phyloP scores from a whole-genome alignment of 2,113 vertebrate species.

The Oncorhynchus clarkii region DNA sequence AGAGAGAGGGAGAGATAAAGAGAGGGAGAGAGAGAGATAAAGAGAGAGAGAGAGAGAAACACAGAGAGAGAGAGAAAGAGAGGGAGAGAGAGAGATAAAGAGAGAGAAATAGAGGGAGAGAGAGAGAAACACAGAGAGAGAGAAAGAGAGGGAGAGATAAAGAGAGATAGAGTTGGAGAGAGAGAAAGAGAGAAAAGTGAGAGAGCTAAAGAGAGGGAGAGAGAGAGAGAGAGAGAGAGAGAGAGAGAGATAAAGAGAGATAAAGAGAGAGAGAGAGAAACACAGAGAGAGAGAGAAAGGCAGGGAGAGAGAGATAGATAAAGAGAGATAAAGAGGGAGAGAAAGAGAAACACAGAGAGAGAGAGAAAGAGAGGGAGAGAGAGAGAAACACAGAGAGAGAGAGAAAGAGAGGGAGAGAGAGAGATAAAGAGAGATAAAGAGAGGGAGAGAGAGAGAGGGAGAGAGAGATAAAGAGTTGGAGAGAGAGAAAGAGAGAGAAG shows the following conservation, averaged over 20 bases:
- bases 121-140: background rate
- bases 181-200: background rate
- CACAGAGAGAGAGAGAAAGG: too few relatives aligned
- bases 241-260: too few relatives aligned
- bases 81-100: background rate
- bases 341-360: background rate
- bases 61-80: too few relatives aligned
- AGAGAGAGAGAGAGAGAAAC: background rate
- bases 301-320: background rate
- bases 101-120: background rate
- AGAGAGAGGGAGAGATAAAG: background rate
- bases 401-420: background rate
- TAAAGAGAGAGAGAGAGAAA: too few relatives aligned
- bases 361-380: background rate
- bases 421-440: background rate
- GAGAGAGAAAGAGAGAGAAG: too few relatives aligned
- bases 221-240: conserved; percentile 20
- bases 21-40: background rate
- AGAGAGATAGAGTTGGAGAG: background rate
- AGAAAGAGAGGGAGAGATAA: background rate
- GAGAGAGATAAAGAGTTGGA: too few relatives aligned
- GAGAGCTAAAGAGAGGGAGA: conserved; percentile 18
- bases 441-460: too few relatives aligned
- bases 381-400: too few relatives aligned
- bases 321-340: background rate